phyloP scores from a whole-genome alignment of 2,888 invertebrate genomes.

The Petrolisthes manimaculis region DNA sequence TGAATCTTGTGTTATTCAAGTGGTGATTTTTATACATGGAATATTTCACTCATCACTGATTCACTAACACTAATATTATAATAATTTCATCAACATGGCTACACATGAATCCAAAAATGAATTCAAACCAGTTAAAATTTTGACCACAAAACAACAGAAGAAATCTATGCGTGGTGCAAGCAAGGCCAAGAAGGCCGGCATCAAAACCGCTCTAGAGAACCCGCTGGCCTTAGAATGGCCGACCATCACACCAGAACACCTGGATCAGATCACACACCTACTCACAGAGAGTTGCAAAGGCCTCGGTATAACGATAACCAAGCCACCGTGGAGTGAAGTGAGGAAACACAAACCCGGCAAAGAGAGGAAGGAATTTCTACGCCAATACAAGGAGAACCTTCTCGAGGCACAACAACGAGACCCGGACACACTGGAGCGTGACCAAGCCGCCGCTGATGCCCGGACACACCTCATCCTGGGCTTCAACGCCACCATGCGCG shows the following conservation, averaged over 20 bases:
- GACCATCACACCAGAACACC: slow-evolving; percentile 1
- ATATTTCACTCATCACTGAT: no score
- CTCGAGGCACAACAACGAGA: background rate
- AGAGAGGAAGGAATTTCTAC: slow-evolving; percentile 19
- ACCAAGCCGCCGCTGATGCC: slow-evolving; percentile 11
- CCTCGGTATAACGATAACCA: slow-evolving; percentile 5
- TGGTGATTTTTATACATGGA: no score
- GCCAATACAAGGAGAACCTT: background rate
- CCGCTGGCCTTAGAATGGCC: slow-evolving; percentile 57
- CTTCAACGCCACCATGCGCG: slow-evolving; percentile 64
- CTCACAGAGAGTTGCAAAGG: slow-evolving; percentile 18
- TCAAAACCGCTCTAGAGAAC: slow-evolving; percentile 64
- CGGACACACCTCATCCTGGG: slow-evolving; percentile 53
- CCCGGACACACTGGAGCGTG: background rate
- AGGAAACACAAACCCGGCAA: slow-evolving; percentile 32
- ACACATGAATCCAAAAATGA: background rate
- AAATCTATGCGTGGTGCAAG: slow-evolving; percentile 27
- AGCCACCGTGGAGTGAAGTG: slow-evolving; percentile 45
- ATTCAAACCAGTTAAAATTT: background rate
- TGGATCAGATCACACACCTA: slow-evolving; percentile 23
- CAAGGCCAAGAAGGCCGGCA: slow-evolving; percentile 28
- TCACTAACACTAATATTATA: background rate
- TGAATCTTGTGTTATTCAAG: no score
- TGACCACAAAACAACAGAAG: slow-evolving; percentile 19
- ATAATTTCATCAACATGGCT: slow-evolving; percentile 14